Base-by-base conservation (phyloP, 2,888 invertebrate genomes). In the Odontothrips loti region DNA sequence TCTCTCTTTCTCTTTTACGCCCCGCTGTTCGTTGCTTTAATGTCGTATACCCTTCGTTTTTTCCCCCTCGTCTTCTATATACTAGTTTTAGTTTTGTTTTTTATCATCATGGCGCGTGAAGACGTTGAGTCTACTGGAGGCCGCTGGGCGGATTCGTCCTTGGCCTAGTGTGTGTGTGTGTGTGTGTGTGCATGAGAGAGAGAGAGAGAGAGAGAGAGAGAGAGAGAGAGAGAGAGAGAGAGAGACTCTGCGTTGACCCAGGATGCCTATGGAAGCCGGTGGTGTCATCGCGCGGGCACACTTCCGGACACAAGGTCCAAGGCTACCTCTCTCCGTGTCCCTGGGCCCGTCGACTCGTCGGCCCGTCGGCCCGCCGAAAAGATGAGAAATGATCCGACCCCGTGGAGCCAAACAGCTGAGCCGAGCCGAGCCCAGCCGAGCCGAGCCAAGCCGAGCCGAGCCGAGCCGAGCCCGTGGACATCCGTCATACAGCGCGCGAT, bases 131-230 rank as follows among this genome's bases (percentile, higher is more conserved):
- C 23, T 58, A 8, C 58, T 51, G n/a, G 68, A 75, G 68, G 68
- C 27, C 68, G 17, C 20, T 27, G 11, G 27, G 68, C 27, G 20
- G 15, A 15, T 20, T 43, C 15, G 68, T 27, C 68, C 68, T 75
- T 75, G 68, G 68, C 68, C 68, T 27, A 75, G 68, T 20, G 58
- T 20, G n/a, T n/a, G n/a, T n/a, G n/a, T n/a, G n/a, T n/a, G n/a
- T n/a, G n/a, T n/a, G n/a, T n/a, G n/a, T n/a, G n/a, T n/a, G n/a
- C n/a, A n/a, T n/a, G n/a, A n/a, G n/a, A 58, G 58, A 51, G 15
- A 51, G 58, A 17, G 4, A 58, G 17, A 58, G 58, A 17, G 58
- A 20, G 58, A 43, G 34, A 43, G 34, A 43, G 34, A 43, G 34
- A 43, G 34, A 43, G 34, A 43, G 34, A 43, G 34, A 43, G 34